Evolutionary conservation across 2,888 invertebrate genomes (phyloP), one percentile per base, ranked within the genome.

Genomic region (Uropetala carovei): DNA sequence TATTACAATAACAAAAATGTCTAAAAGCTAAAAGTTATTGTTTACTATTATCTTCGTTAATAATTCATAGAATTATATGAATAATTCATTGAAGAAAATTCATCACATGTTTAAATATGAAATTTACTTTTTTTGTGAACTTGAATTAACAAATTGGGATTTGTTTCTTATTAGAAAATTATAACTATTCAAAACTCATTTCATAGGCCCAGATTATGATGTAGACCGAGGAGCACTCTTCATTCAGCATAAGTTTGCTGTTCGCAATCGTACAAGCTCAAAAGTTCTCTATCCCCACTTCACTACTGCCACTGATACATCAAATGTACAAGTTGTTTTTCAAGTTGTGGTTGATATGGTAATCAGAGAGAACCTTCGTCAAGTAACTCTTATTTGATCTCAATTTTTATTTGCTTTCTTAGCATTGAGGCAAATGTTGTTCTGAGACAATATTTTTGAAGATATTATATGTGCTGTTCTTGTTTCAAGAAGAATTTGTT

Each of bases 271-370:
- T 57, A 96, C 96, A 93, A 95, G 96, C 10, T 95, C 96, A 86
- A 96, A 96, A 94, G 96, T 96, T 16, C 95, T 97, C 58, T 96
- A 96, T 94, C 96, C 96, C 2, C 97, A 97, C 94, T 97, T 97
- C 94, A 97, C 96, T 81, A 97, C 97, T 16, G 97, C 97, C 59
- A 97, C 97, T 0, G 97, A 97, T 94, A 97, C 97, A 56, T 96
- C 96, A 93, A 97, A 97, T 94, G 96, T 97, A 60, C 96, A 96
- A 94, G 96, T 96, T 27, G 96, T 97, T 58, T 96, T 97, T 94
- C 96, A 96, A 94, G 96, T 96, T 68, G 96, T 97, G 92, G 96
- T 97, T 96, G 96, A 97, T 94, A 96, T 96, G 94, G 96, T 97
- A 75, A 96, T 97, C 92, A 95, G 96, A 93, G 96, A 96, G 93